Evolutionary conservation across 2,888 invertebrate genomes (phyloP), one percentile per base, ranked within the genome.

Genomic region (Dasypogon diadema): DNA sequence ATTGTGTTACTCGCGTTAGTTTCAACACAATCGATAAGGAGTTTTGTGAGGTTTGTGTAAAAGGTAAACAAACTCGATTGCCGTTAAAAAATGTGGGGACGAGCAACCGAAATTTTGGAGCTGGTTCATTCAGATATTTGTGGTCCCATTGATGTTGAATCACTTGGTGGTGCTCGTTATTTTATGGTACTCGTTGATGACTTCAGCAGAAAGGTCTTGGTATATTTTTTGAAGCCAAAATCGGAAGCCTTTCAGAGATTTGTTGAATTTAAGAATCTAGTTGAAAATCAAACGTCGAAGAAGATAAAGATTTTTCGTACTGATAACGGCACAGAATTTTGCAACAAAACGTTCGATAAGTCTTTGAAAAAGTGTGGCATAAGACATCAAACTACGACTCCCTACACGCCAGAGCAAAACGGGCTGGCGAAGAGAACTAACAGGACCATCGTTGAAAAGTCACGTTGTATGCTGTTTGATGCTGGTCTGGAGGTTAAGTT

Each of bases 51-150:
- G 73, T 65, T 63, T 78, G 80, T 72, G 75, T 80, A 6, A 76
- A 81, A 65, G 81, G 81, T 6, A 82, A 81, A 75, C 79, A 80
- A 37, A 77, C 78, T 3, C 74, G 80, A 56, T 6, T 42, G 46
- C 78, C 80, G 3, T 82, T 81, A 60, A 72, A 76, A 14, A 77
- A 77, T 37, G 34, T 26, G 4, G 77, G 75, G 14, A 75, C 76
- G n/a, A 76, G 79, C 46, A 79, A n/a, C n/a, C n/a, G n/a, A n/a
- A n/a, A n/a, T n/a, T n/a, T n/a, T n/a, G n/a, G n/a, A n/a, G n/a
- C n/a, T n/a, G n/a, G n/a, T n/a, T n/a, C n/a, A n/a, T n/a, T n/a
- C n/a, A n/a, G n/a, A n/a, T n/a, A n/a, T n/a, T n/a, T n/a, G n/a
- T n/a, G n/a, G n/a, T n/a, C n/a, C n/a, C n/a, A n/a, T n/a, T n/a